Evolutionary conservation across 2,797 vertebrate genomes (phyloP).

Genomic region (Acanthurus tractus): DNA sequence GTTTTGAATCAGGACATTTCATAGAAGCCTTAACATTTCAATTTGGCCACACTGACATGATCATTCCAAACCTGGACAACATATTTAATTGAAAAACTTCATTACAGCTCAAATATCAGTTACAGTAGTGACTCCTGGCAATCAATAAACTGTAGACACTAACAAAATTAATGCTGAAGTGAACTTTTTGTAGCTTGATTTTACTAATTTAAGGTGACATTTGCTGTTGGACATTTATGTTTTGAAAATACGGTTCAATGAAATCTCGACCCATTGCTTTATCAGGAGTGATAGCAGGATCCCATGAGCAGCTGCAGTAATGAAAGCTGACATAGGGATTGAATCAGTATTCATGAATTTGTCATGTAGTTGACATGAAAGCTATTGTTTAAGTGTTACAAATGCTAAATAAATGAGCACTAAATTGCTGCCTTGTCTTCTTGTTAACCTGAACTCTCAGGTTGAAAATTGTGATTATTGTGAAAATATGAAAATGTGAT

Average conservation of each 20-base stretch:
- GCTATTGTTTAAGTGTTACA: constrained; percentile 49
- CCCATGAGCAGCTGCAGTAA: constrained; percentile 20
- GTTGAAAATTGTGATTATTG: constrained; percentile 6
- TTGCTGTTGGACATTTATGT: background rate
- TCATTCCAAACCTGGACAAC: background rate
- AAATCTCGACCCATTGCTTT: constrained; percentile 2
- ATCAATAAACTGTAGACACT: constrained; percentile 4
- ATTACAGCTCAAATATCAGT: background rate
- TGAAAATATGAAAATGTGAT: constrained; percentile 22
- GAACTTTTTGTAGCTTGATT: too few species aligned
- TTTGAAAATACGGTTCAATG: constrained; percentile 15
- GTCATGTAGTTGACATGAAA: constrained; percentile 44
- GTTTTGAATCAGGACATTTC: background rate
- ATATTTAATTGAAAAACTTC: background rate
- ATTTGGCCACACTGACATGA: background rate
- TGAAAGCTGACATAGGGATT: constrained; percentile 47
- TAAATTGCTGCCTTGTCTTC: constrained; percentile 28
- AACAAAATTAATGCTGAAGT: constrained; percentile 5
- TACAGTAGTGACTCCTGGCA: background rate
- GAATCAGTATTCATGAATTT: constrained; percentile 64
- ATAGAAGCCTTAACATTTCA: background rate
- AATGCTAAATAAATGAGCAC: constrained; percentile 29
- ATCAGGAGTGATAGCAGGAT: constrained; percentile 20
- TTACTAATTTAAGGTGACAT: background rate
- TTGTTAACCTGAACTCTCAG: constrained; percentile 22